Percentiles rank a stretch among this genome's conserved stretches.
Evolutionary conservation across 2,888 invertebrate species (phyloP).

Genomic region (Tenthredo scrophulariae): DNA sequence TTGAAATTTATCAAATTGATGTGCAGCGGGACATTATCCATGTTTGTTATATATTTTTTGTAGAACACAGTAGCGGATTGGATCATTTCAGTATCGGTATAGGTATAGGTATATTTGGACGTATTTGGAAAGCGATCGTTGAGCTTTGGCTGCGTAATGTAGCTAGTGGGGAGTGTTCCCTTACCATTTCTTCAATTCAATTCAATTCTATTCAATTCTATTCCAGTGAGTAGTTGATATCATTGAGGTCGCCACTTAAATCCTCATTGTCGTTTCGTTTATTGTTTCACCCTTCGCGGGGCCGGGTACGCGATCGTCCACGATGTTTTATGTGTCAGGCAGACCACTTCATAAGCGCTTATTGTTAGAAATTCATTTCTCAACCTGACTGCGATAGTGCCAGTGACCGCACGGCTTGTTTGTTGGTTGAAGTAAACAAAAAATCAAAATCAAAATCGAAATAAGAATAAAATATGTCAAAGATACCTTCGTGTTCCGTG

Average conservation of each 20-base stretch:
- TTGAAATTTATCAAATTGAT: not conserved
- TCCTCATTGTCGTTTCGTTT: conserved; percentile 78
- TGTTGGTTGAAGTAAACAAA: conserved; percentile 13
- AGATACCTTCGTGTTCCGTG: not conserved
- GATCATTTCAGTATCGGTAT: not conserved
- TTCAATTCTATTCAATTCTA: conserved; percentile 78
- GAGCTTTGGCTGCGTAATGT: conserved; percentile 37
- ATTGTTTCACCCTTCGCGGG: conserved; percentile 77
- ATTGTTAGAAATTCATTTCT: conserved; percentile 52
- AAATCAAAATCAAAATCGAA: not conserved
- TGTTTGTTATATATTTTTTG: not conserved
- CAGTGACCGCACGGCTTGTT: conserved; percentile 28
- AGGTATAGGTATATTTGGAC: not conserved
- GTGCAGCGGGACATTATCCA: not conserved
- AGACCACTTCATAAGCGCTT: conserved; percentile 54
- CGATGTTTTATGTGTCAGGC: conserved; percentile 54
- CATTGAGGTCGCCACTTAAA: conserved; percentile 78
- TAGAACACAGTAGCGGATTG: not conserved
- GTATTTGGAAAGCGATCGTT: conserved; percentile 45
- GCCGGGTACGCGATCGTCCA: conserved; percentile 64
- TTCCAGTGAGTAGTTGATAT: conserved; percentile 77
- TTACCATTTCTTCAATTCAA: conserved; percentile 76
- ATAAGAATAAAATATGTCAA: not conserved
- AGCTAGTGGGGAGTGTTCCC: conserved; percentile 64
- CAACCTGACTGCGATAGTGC: conserved; percentile 46